Evolutionary conservation across 2,113 vertebrate species (phyloP), one percentile per base, ranked within the genome.

Genomic region (Leiothrix lutea): DNA sequence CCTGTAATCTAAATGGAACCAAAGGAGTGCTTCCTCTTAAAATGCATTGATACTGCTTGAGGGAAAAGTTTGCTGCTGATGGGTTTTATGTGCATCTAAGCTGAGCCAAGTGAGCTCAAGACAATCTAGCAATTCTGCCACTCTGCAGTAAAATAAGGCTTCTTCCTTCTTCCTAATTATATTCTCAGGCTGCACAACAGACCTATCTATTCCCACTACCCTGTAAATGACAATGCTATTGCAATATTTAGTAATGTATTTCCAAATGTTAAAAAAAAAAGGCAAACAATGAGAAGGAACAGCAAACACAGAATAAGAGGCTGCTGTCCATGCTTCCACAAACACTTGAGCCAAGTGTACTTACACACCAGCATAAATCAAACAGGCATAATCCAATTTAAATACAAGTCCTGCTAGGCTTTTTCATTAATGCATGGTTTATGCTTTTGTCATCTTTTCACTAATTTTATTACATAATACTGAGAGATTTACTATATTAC

Each of bases 391-490:
- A 96, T 93, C 88, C 92, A 92, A 93, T 97, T 95, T 79, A 90
- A 94, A 92, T 57, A 81, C 1, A 3, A 94, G 85, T 75, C 83
- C 89, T 95, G 83, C 82, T 80, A 96, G 82, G 88, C 79, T 94
- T 95, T 96, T 93, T 96, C 94, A 96, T 96, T 95, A 96, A 64
- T 42, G 44, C 44, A 60, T 48, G 84, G 85, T 88, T 96, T 92
- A 96, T 94, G 67, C 67, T 96, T 93, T 92, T 96, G 88, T 94
- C 93, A 94, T 88, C 44, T 94, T 96, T 93, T 88, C 75, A 95
- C 90, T 95, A 84, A 96, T 92, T 94, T 83, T 90, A 92, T 93
- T 95, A 93, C 56, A 84, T 88, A 94, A 95, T 17, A 61, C 92
- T 88, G 82, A 82, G 61, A 86, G 85, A 95, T 88, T 93, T 95